A percentile compares a stretch with the other conserved stretches of the same genome.
phyloP scores from a whole-genome alignment of 2,113 vertebrate species.

The Pachycephala philippinensis region DNA sequence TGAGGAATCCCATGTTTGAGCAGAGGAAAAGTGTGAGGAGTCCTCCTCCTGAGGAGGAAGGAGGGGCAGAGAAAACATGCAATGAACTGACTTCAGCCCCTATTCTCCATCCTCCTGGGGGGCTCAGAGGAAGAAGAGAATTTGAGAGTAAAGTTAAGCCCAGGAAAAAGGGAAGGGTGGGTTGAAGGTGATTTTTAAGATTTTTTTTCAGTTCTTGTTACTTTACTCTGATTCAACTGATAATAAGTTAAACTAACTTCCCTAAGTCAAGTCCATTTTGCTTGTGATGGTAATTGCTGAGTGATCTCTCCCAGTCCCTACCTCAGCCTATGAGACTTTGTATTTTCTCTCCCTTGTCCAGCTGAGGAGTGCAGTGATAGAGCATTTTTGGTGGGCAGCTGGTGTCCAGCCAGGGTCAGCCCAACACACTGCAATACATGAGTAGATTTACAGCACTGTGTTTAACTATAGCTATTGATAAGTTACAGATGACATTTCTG shows the following conservation, averaged over 20 bases:
- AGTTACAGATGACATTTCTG: neutral
- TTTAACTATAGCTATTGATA: neutral
- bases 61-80: neutral
- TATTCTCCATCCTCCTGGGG: neutral
- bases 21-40: neutral
- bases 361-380: neutral
- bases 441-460: neutral
- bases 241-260: neutral
- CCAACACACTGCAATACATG: neutral
- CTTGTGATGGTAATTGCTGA: no score
- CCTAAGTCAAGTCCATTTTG: neutral
- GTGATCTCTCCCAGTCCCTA: neutral
- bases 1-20: neutral
- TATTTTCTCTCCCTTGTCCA: neutral
- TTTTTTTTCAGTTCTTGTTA: neutral
- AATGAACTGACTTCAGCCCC: accelerated
- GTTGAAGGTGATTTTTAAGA: neutral
- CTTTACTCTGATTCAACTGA: neutral
- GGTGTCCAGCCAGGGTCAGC: neutral
- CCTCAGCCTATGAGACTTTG: neutral
- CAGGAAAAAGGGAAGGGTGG: neutral
- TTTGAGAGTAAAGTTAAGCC: neutral
- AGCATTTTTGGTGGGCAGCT: neutral
- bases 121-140: neutral
- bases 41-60: neutral